phyloP scores from a whole-genome alignment of 2,113 vertebrate species.

The Notechis scutatus region DNA sequence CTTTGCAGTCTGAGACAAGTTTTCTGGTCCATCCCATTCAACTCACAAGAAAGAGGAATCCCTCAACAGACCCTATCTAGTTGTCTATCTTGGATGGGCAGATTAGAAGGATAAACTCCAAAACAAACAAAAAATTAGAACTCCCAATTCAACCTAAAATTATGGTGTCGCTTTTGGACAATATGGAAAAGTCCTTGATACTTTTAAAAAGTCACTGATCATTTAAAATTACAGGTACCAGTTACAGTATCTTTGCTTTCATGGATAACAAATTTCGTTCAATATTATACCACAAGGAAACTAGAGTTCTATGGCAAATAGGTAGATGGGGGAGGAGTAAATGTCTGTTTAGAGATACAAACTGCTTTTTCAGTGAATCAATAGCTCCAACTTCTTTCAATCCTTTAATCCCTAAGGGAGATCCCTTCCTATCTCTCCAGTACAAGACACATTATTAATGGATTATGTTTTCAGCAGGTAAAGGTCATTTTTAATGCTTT shows the following conservation, averaged over 20 bases:
- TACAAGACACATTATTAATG: conserved; percentile 65
- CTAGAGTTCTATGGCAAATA: not conserved
- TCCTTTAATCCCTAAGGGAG: conserved; percentile 59
- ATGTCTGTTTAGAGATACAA: not conserved
- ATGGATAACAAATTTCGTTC: not conserved
- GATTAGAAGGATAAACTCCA: not conserved
- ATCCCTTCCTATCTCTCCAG: conserved; percentile 63
- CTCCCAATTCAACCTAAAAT: not conserved
- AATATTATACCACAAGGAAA: not conserved
- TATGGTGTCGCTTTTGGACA: not conserved
- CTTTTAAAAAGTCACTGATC: not conserved
- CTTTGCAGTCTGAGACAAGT: not conserved
- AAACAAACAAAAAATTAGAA: not conserved
- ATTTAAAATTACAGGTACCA: not conserved
- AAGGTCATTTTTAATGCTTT: conserved; percentile 69
- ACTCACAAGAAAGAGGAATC: not conserved
- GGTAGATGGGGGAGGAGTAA: not conserved
- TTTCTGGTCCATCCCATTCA: not conserved
- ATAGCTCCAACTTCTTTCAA: conserved; percentile 46
- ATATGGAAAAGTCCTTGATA: not conserved
- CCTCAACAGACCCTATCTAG: not conserved
- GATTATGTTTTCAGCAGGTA: conserved; percentile 67
- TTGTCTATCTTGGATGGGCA: not conserved
- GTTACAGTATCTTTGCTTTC: not conserved
- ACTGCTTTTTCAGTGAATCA: conserved; percentile 41